Base-by-base conservation (phyloP, 2,888 invertebrate genomes). In the Pyrgus malvae region DNA sequence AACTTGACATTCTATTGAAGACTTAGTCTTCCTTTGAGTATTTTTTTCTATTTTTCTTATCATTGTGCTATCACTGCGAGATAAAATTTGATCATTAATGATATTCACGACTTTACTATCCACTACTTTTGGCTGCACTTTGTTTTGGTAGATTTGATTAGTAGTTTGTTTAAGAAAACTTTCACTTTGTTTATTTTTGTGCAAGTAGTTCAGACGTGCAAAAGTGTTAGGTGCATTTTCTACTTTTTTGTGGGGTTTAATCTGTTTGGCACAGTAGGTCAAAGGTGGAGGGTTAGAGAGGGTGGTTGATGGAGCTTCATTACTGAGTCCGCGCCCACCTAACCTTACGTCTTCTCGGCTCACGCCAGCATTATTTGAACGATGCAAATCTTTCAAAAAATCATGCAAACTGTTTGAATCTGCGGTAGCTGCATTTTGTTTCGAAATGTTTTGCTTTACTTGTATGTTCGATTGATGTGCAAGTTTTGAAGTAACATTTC, bases 201-300 rank as follows among this genome's bases (percentile, higher is more conserved):
- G 85, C 74, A 85, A 76, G 60, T 88, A 90, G 60, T 78, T 87
- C 42, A 82, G 78, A 21, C 90, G 80, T 9, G 89, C 72, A 64
- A 89, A 90, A 2, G 90, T 90, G 50, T 87, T 82, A 2, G 80
- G 79, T 19, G 77, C 80, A 49, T 72, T 72, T 25, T 85, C 84
- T 6, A 67, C 68, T 64, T 79, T 83, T 65, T 79, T 84, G 44
- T 68, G 66, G 35, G 64, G 73, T 31, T 65, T 75, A 68, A 54
- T 16, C 48, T 60, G 56, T 62, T 60, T 35, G 71, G 69, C 31
- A 65, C 48, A 11, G 69, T 63, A 41, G 69, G 59, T 68, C 33
- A 33, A 16, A 6, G 45, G n/a, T n/a, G n/a, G n/a, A n/a, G n/a
- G n/a, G n/a, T n/a, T n/a, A n/a, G n/a, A n/a, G n/a, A n/a, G n/a